Evolutionary conservation across 2,888 invertebrate genomes (phyloP), one percentile per base, ranked within the genome.

Genomic region (Drosophila neoperkinsi): DNA sequence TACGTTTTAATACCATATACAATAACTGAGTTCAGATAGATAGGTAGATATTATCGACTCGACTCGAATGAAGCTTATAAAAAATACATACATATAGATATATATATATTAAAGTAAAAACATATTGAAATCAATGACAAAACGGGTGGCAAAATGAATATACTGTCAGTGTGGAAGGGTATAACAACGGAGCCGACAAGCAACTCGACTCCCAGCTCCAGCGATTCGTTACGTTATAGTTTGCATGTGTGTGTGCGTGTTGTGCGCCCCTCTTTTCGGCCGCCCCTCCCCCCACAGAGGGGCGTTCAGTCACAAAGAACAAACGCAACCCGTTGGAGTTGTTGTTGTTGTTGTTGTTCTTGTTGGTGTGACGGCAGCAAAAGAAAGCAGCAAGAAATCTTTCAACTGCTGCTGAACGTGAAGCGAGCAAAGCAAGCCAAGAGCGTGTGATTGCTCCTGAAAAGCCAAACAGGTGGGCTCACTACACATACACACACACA

Each of bases 391-490:
- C 71, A 78, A 80, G 71, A 84, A 74, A 79, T 79, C 84, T 79
- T 74, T 73, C 77, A 79, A 82, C 76, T 80, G 83, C 74, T 74
- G 77, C 18, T 69, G 68, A 79, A 77, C 74, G 61, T 38, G 18
- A 38, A 56, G 30, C 41, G 41, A 56, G 56, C 56, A 56, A 46
- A 56, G 13, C n/a, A 56, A 56, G 38, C 38, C 73, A 71, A 86
- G 79, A 81, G 72, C 85, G 85, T 83, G 85, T 81, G 88, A 85
- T 74, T 81, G 81, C 77, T 85, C 84, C 88, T 88, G 88, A 83
- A 85, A 79, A 77, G 71, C 75, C 77, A 79, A 85, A 75, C 83
- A 88, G 85, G 84, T 88, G 84, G 79, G 81, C 61, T 62, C 52
- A 49, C 60, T 57, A 57, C 36, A 52, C 46, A 63, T 43, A 59